Base-by-base conservation (phyloP, 2,113 vertebrate genomes). In the Petromus typicus region DNA sequence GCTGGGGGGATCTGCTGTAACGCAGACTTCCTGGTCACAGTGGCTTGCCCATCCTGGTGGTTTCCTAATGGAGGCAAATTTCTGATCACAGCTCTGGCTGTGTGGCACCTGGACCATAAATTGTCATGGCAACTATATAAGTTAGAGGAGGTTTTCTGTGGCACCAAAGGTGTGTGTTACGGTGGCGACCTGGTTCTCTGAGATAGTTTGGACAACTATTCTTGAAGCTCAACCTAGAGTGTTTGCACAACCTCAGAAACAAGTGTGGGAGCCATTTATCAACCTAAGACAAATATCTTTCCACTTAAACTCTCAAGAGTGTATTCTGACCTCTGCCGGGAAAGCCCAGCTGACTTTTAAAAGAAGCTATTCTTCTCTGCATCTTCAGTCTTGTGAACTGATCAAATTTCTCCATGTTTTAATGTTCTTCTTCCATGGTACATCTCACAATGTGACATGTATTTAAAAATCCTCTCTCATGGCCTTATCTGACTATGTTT, bases 341-440 rank as follows among this genome's bases (percentile, higher is more conserved):
- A n/a, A 91, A 61, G 2, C 30, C 43, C 16, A 66, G 67, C 14
- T 73, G 37, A 71, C 48, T n/a, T 34, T 54, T 51, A 22, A 18
- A 94, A 67, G 30, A 56, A 5, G 20, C 16, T 14, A 37, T 80
- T 79, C 16, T 12, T 25, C 9, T 45, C 59, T 64, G 40, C 18
- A 34, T 59, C 57, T 75, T n/a, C 20, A 27, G 48, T 87, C 69
- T 92, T 91, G 37, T 27, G 27, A 57, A 88, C 80, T 92, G 5
- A 48, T n/a, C 23, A 37, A 37, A 59, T 64, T 48, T 25, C 48
- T 64, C 61, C n/a, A 22, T 57, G 51, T 34, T 69, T 23, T 34
- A 25, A 27, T 81, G 34, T 64, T 51, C 86, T 81, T 76, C 56
- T 67, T 54, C 34, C 17, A 56, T 48, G 64, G 32, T 30, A 87